A percentile compares a stretch with the other conserved stretches of the same genome.
Evolutionary conservation across 2,797 vertebrate species (phyloP).

Genomic region (Petrocephalus sullivani): DNA sequence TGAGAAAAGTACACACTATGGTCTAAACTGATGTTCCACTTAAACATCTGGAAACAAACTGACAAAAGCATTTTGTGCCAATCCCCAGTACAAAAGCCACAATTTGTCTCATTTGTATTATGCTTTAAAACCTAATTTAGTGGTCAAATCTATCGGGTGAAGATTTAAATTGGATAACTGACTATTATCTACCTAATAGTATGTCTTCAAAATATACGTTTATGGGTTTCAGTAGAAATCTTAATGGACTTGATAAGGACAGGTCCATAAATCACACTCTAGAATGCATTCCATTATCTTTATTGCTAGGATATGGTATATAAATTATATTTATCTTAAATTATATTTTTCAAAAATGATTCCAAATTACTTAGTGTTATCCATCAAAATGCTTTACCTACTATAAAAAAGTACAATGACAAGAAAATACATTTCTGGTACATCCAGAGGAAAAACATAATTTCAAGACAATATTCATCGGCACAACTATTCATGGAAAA

Average conservation of each 20-base stretch:
- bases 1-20: background rate
- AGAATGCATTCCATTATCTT: background rate
- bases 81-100: background rate
- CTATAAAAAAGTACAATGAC: background rate
- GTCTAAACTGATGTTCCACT: background rate
- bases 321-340: background rate
- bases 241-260: background rate
- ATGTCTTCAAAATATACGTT: background rate
- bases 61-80: background rate
- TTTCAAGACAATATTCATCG: background rate
- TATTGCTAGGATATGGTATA: background rate
- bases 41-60: background rate
- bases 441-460: background rate
- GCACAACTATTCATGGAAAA: background rate
- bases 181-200: background rate
- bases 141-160: background rate
- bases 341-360: background rate
- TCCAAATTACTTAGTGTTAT: background rate
- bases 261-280: background rate
- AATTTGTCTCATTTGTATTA: background rate
- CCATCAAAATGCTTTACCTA: background rate
- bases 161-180: background rate
- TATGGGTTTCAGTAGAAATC: background rate
- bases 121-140: background rate
- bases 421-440: background rate